phyloP scores from a whole-genome alignment of 2,113 vertebrate species.

The Apteryx owenii region DNA sequence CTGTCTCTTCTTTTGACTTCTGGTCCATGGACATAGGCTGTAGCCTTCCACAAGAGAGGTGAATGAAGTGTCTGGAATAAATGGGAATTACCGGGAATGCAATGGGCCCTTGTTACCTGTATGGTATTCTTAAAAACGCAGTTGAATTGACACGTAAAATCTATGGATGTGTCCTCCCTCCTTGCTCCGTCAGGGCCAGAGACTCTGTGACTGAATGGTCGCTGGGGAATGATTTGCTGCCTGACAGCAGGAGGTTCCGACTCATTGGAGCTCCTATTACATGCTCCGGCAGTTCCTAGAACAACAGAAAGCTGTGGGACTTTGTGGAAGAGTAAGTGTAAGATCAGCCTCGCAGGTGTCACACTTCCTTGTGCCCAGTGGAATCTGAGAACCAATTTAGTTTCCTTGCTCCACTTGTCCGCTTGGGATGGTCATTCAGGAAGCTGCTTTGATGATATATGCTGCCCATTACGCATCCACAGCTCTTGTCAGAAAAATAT shows the following conservation, averaged over 20 bases:
- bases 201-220: background rate
- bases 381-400: background rate
- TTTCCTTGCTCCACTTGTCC: background rate
- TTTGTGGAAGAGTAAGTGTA: background rate
- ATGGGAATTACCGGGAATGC: background rate
- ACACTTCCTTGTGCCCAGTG: background rate
- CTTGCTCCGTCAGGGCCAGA: background rate
- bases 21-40: background rate
- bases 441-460: background rate
- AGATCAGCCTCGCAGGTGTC: background rate
- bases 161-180: background rate
- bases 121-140: background rate
- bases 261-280: background rate
- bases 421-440: background rate
- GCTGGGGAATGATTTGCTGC: background rate
- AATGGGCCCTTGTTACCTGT: background rate
- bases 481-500: background rate
- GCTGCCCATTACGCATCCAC: background rate
- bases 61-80: background rate
- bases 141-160: background rate
- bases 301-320: background rate
- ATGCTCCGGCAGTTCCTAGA: background rate
- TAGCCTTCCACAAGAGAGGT: background rate
- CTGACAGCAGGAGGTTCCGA: background rate
- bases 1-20: background rate